phyloP scores from a whole-genome alignment of 1,140 invertebrate genomes.

The Pteromalus puparum region DNA sequence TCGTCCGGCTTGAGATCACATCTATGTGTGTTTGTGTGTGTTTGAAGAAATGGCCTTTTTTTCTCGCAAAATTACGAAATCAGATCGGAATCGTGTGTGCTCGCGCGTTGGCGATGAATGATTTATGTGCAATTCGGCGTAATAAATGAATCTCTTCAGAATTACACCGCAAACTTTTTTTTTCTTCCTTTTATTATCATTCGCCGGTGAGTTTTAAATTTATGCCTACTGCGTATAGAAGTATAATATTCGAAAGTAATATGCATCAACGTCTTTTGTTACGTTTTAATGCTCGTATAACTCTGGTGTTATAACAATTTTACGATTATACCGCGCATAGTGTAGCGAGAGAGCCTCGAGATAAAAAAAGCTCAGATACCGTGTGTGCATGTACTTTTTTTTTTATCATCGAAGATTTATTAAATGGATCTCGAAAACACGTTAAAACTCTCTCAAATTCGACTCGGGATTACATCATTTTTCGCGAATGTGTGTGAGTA shows the following conservation, averaged over 20 bases:
- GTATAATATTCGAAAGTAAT: conserved; percentile 5
- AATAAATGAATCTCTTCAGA: neutral
- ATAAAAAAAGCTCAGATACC: neutral
- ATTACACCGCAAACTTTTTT: neutral
- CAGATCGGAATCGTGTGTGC: neutral
- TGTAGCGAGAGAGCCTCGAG: neutral
- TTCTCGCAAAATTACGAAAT: neutral
- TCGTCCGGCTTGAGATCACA: neutral
- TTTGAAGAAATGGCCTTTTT: neutral
- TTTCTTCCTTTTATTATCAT: neutral
- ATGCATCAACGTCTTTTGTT: neutral
- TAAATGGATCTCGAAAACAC: conserved; percentile 15
- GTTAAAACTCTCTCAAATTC: conserved; percentile 2
- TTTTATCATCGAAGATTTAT: conserved; percentile 21
- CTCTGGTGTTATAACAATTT: conserved; percentile 13
- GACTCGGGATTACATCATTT: neutral
- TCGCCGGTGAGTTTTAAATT: neutral
- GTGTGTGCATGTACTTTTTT: neutral
- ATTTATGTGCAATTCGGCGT: neutral
- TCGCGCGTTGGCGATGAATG: neutral
- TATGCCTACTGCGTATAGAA: neutral
- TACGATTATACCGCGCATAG: conserved; percentile 10
- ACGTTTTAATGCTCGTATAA: conserved; percentile 25
- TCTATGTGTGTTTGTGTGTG: neutral
- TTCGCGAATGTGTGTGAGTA: neutral